These are phyloP conservation scores for Microcebus griseorufus DNA, from an alignment of 2,113 vertebrate species.

Conservation along the genomic window DNA sequence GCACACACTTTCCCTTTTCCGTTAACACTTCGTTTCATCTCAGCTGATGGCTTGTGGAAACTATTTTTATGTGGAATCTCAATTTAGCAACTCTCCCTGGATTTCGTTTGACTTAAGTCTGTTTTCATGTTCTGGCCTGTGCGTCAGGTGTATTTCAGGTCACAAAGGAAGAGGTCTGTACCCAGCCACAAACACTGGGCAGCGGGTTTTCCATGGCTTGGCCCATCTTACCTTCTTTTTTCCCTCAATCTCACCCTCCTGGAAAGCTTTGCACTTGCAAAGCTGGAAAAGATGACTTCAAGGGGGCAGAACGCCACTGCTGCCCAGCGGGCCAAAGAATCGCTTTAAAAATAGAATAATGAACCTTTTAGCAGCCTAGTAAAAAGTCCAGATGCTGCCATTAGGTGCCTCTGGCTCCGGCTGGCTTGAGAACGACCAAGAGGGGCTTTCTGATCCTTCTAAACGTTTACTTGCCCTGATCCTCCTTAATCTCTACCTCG, in stretches of 20 bases:
- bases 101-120: background rate
- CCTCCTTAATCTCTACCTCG: background rate
- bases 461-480: background rate
- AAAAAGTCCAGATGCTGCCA: background rate
- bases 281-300: constrained; percentile 21
- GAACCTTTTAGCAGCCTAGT: background rate
- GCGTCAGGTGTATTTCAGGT: constrained; percentile 34
- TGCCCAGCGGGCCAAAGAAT: background rate
- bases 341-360: background rate
- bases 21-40: background rate
- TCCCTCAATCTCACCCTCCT: background rate
- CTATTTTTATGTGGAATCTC: background rate
- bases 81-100: background rate
- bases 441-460: background rate
- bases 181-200: background rate
- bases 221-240: background rate
- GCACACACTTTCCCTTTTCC: background rate
- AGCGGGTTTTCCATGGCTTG: background rate
- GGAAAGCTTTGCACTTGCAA: background rate
- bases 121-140: background rate
- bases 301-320: background rate
- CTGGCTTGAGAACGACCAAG: background rate
- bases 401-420: background rate
- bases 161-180: background rate
- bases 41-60: background rate